These are phyloP conservation scores for Dryas iulia DNA, from an alignment of 1,140 invertebrate genomes.

Conservation along the genomic window DNA sequence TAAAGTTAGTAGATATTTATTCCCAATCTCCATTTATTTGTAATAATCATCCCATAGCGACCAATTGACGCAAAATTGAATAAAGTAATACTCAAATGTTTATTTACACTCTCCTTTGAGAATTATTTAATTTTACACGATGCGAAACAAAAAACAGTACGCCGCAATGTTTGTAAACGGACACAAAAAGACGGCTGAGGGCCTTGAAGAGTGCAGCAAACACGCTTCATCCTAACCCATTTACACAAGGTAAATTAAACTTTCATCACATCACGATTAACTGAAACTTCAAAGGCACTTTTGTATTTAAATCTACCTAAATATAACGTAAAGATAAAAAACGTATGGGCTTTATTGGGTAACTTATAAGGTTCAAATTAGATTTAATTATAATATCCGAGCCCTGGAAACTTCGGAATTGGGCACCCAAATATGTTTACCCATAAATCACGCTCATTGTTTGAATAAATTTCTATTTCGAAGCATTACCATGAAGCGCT, in stretches of 20 bases:
- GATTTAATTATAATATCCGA: slow-evolving; percentile 18
- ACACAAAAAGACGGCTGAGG: slow-evolving; percentile 52
- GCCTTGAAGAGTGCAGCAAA: slow-evolving; percentile 70
- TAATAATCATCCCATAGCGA: no score
- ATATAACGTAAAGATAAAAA: slow-evolving; percentile 20
- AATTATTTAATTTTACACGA: slow-evolving; percentile 69
- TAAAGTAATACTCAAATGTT: slow-evolving; percentile 20
- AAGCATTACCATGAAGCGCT: slow-evolving; percentile 64
- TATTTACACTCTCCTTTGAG: slow-evolving; percentile 53
- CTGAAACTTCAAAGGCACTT: slow-evolving; percentile 50
- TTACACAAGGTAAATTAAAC: slow-evolving; percentile 53
- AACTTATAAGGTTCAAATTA: slow-evolving; percentile 41
- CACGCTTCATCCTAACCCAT: slow-evolving; percentile 58
- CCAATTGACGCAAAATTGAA: slow-evolving; percentile 21
- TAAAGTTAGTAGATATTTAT: no score
- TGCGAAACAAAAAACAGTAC: slow-evolving; percentile 65
- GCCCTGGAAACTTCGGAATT: slow-evolving; percentile 54
- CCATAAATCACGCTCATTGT: slow-evolving; percentile 76
- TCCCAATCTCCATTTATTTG: no score
- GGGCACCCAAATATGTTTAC: slow-evolving; percentile 67
- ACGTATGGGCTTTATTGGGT: slow-evolving; percentile 19
- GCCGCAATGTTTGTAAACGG: slow-evolving; percentile 69
- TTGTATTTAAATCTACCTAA: slow-evolving; percentile 30
- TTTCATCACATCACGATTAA: slow-evolving; percentile 52
- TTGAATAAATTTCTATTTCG: slow-evolving; percentile 76